Base-by-base conservation (phyloP, 2,797 vertebrate species). In the Ataeniobius toweri region DNA sequence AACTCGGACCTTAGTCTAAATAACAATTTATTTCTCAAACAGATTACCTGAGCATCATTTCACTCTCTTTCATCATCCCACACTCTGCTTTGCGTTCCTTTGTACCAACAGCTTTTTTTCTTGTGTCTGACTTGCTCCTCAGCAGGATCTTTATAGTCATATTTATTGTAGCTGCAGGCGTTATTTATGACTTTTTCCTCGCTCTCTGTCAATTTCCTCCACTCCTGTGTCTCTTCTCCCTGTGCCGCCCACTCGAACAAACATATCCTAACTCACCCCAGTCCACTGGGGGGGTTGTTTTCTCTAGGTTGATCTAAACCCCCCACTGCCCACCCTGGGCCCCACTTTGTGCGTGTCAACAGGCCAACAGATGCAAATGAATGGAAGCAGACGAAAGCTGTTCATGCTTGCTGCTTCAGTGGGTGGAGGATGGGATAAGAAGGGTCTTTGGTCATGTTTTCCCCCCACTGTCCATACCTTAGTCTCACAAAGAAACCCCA, bases 351-450 rank as follows among this genome's bases (percentile, higher is more conserved):
- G 87, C 82, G 82, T 92, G 94, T 95, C 89, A 92, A 77, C 81
- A 61, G 80, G 79, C 83, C 83, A 80, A 75, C 94, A 94, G 93
- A 94, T 94, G 93, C 89, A 90, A 78, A 90, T 91, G 81, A 85
- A 91, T 85, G 77, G 65, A 76, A 80, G 84, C 58, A 82, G 79
- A 83, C 86, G 80, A 78, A 83, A 89, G 85, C 89, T 86, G 86
- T 88, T 83, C 79, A 77, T 75, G 58, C 84, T 88, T 75, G 9
- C 80, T 84, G 85, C 81, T 67, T 83, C 74, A 26, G 68, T 63
- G 73, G 71, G 88, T 86, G 85, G 85, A 92, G 92, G 88, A 87
- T 83, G 89, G 91, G 73, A 65, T 58, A 74, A 87, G 77, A 82
- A 89, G 75, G 69, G 69, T 78, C 76, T 83, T 73, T 83, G 67